Percentiles rank a stretch among this genome's conserved stretches.
Conservation (phyloP, 2,797 vertebrate species). For the Phoeniculus purpureus region DNA sequence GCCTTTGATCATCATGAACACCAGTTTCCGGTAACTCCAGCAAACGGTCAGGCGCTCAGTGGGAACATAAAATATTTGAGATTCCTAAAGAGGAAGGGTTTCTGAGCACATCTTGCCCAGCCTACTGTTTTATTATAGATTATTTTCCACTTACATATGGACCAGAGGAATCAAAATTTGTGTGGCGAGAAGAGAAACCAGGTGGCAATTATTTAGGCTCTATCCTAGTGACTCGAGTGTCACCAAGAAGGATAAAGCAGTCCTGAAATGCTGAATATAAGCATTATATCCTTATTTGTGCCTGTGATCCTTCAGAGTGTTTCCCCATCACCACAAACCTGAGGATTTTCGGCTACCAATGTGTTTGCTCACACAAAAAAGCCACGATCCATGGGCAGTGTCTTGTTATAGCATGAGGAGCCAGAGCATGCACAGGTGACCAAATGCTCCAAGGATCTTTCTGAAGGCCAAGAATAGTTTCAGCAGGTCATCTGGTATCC, state of each 20-base stretch:
- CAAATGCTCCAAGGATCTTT: not conserved
- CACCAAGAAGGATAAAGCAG: not conserved
- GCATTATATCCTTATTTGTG: not conserved
- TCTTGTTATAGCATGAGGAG: not conserved
- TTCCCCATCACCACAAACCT: not conserved
- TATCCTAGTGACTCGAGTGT: not conserved
- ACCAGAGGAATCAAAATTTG: not conserved
- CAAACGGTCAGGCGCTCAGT: accelerated
- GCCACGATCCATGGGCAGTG: accelerated
- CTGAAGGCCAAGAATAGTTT: not conserved
- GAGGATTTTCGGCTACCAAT: not conserved
- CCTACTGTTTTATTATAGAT: not conserved
- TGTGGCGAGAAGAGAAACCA: not conserved
- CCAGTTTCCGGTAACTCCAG: not conserved
- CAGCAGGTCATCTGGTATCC: not conserved
- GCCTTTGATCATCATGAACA: not conserved
- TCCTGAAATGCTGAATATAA: not conserved
- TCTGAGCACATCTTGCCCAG: not conserved
- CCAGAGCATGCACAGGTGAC: accelerated
- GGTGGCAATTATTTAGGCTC: not conserved
- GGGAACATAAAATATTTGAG: not conserved
- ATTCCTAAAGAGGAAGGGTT: not conserved
- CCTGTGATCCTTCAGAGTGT: not conserved
- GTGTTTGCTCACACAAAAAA: not conserved
- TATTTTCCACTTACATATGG: not conserved